Base-by-base conservation (phyloP, 2,888 invertebrate genomes). In the Drosophila paracracens region DNA sequence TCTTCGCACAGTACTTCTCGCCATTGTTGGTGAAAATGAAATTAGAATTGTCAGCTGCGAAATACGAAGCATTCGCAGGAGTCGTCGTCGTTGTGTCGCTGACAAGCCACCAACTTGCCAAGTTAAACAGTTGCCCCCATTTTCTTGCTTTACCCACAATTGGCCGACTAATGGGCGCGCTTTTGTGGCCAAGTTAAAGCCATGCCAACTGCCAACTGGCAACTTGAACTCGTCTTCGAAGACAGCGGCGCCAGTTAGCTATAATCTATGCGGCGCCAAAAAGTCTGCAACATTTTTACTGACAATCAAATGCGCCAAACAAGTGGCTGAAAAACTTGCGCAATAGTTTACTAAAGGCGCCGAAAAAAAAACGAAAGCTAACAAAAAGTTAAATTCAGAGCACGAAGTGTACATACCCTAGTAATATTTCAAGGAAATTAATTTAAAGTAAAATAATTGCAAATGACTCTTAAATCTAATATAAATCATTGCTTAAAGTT, bases 251-350 rank as follows among this genome's bases (percentile, higher is more conserved):
- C 91, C 91, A 91, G 78, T 82, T 81, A 71, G 81, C 85, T 68
- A 82, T 92, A 89, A 92, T 91, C 91, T 88, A 82, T 84, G 81
- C 79, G 92, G 81, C 91, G 92, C 91, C 91, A 74, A 70, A 76
- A 85, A 91, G 92, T 92, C 91, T 92, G 78, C 75, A 82, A 90
- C 82, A 89, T 87, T 90, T 89, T 90, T 91, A 89, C 90, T 87
- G 85, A 81, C 76, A 81, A 86, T 83, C 86, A 83, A 80, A 85
- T 35, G 48, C 57, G 73, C 73, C 70, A 70, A 83, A 81, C 71
- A 74, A 83, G 79, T 73, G 81, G 74, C 76, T 65, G 63, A 61
- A 76, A 71, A 84, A 87, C 76, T 83, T 81, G 66, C 63, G 69
- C 66, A 64, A 82, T 72, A 73, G 80, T 81, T 75, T 59, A 27